Evolutionary conservation across 1,140 invertebrate genomes (phyloP), one percentile per base, ranked within the genome.

Genomic region (Neoseiulus cucumeris): DNA sequence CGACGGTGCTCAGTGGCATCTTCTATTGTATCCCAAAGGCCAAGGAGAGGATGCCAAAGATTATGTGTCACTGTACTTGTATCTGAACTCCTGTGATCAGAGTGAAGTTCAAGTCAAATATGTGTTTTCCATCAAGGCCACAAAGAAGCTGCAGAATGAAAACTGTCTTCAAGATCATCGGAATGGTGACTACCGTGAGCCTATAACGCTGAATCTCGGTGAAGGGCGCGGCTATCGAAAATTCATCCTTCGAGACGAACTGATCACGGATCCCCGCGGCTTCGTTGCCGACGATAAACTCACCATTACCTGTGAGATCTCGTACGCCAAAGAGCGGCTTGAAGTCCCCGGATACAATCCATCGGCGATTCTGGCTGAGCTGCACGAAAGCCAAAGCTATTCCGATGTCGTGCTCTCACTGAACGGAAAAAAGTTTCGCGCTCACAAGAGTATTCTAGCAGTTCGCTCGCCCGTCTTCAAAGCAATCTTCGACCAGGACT

Each of bases 171-270:
- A 76, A 84, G 92, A 80, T 98, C n/a, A n/a, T n/a, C n/a, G n/a
- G n/a, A n/a, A n/a, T n/a, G n/a, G n/a, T n/a, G n/a, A n/a, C n/a
- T n/a, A n/a, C n/a, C n/a, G n/a, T n/a, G n/a, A n/a, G n/a, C n/a
- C n/a, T n/a, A n/a, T n/a, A n/a, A n/a, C n/a, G n/a, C n/a, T 98
- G 78, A 92, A 98, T 41, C 93, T 97, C 79, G 94, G 94, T 72
- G 98, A 98, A 80, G 94, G 98, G 80, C 98, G 95, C 94, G 95
- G 95, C 64, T 98, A 98, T 80, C 98, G 98, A 80, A 98, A 98
- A 77, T 98, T 98, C 75, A 98, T 98, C 67, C 82, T 93, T 73
- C 82, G 94, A 79, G 94, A 98, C 78, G 97, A 97, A 78, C 82
- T 98, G 55, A 79, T 98, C 73, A 93, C 98, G 76, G 95, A 98